Conservation (phyloP, 2,888 invertebrate species). For the Pristionchus fissidentatus region DNA sequence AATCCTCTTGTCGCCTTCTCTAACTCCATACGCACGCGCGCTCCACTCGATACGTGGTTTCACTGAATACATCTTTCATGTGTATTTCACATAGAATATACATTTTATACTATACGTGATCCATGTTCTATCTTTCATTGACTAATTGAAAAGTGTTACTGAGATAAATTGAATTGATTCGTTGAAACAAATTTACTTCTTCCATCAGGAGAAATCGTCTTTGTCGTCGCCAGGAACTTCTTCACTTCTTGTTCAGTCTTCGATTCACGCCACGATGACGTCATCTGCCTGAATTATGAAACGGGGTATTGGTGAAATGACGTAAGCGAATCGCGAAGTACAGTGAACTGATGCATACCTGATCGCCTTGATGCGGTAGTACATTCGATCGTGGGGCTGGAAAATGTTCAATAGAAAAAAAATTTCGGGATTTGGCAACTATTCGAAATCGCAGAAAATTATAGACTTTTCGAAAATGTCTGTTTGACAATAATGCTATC, state of each 20-base stretch:
- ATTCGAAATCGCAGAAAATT: background rate
- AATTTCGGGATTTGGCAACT: too few relatives aligned
- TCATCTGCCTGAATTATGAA: slow-evolving; percentile 52
- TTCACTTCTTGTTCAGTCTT: slow-evolving; percentile 50
- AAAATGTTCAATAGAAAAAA: background rate
- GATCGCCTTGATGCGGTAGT: slow-evolving; percentile 80
- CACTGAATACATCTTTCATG: slow-evolving; percentile 50
- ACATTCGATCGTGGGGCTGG: slow-evolving; percentile 78
- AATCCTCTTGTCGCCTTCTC: slow-evolving; percentile 54
- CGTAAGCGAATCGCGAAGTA: background rate
- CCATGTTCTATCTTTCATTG: too few relatives aligned
- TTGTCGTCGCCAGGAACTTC: background rate
- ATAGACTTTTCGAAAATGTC: too few relatives aligned
- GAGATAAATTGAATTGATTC: too few relatives aligned
- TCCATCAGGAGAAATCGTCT: slow-evolving; percentile 28
- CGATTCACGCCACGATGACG: slow-evolving; percentile 61
- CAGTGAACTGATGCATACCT: slow-evolving; percentile 9
- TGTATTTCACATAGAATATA: background rate
- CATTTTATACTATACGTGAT: too few relatives aligned
- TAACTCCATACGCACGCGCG: slow-evolving; percentile 62
- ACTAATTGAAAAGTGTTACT: too few relatives aligned
- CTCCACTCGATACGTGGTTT: slow-evolving; percentile 65
- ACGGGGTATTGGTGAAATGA: background rate
- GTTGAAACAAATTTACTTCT: slow-evolving; percentile 16
- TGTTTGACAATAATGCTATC: slow-evolving; percentile 78